phyloP scores from a whole-genome alignment of 1,140 invertebrate genomes.

The Drosophila equinoxialis region DNA sequence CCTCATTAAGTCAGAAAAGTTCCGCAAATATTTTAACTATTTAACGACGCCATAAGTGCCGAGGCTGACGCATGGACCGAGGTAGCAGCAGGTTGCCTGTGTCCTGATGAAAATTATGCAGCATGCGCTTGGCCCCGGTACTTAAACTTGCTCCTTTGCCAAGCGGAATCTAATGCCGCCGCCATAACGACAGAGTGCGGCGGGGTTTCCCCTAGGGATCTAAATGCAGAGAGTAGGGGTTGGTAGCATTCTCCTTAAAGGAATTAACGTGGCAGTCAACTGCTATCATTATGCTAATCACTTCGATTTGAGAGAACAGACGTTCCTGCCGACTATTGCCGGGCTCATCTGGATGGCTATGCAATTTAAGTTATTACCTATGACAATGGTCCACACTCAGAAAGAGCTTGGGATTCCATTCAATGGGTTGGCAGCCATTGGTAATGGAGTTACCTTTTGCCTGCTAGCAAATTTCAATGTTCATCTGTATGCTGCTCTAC shows the following conservation, averaged over 20 bases:
- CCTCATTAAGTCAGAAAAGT: conserved; percentile 62
- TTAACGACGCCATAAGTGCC: conserved; percentile 58
- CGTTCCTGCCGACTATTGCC: neutral
- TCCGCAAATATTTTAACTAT: conserved; percentile 62
- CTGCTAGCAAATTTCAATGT: conserved; percentile 28
- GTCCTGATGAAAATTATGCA: conserved; percentile 59
- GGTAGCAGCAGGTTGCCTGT: conserved; percentile 28
- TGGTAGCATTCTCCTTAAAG: conserved; percentile 36
- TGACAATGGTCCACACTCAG: neutral
- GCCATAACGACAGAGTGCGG: neutral
- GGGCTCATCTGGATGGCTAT: neutral
- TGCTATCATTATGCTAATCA: conserved; percentile 56
- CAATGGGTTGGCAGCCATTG: neutral
- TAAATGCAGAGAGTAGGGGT: conserved; percentile 29
- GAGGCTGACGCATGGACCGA: conserved; percentile 25
- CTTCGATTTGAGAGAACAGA: conserved; percentile 28
- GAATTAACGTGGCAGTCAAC: conserved; percentile 48
- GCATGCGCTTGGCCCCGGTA: conserved; percentile 35
- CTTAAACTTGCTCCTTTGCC: conserved; percentile 48
- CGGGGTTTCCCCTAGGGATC: neutral
- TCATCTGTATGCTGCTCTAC: conserved; percentile 35
- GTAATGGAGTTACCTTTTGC: conserved; percentile 2
- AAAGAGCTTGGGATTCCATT: neutral
- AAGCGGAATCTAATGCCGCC: conserved; percentile 14
- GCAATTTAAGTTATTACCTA: conserved; percentile 3